phyloP scores from a whole-genome alignment of 1,140 invertebrate genomes.

The Bombus pyrosoma region DNA sequence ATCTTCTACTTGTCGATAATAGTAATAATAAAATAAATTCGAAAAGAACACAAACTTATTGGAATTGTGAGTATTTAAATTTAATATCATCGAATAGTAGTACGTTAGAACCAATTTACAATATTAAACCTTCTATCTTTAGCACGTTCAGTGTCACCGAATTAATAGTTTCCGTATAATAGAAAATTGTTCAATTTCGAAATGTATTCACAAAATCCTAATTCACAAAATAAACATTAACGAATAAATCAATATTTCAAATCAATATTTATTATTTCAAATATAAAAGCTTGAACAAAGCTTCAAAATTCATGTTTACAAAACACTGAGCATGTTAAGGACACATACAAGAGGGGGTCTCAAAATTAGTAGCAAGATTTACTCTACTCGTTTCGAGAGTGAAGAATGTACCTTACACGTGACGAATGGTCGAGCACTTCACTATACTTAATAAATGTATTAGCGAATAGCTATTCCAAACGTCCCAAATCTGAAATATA shows the following conservation, averaged over 20 bases:
- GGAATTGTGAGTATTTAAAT: not conserved
- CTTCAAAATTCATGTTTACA: not conserved
- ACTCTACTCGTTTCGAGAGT: slow-evolving; percentile 11
- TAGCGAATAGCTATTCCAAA: not conserved
- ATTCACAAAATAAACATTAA: not conserved
- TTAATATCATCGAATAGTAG: not conserved
- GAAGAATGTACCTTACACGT: not conserved
- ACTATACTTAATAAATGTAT: not conserved
- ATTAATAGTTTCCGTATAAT: not conserved
- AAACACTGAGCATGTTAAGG: slow-evolving; percentile 16
- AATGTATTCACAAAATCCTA: not conserved
- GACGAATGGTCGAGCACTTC: not conserved
- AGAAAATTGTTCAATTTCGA: not conserved
- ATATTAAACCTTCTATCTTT: not conserved
- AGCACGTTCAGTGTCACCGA: not conserved
- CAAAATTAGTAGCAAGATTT: not conserved
- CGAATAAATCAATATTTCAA: not conserved
- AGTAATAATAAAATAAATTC: not conserved
- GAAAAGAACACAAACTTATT: not conserved
- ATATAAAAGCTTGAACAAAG: not conserved
- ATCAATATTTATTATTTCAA: too few relatives aligned
- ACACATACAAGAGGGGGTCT: not conserved
- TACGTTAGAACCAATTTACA: not conserved
- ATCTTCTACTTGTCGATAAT: not conserved
- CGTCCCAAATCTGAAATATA: not conserved